Percentiles rank a stretch among this genome's conserved stretches.
phyloP scores from a whole-genome alignment of 2,797 vertebrate genomes.

The Helarctos malayanus region DNA sequence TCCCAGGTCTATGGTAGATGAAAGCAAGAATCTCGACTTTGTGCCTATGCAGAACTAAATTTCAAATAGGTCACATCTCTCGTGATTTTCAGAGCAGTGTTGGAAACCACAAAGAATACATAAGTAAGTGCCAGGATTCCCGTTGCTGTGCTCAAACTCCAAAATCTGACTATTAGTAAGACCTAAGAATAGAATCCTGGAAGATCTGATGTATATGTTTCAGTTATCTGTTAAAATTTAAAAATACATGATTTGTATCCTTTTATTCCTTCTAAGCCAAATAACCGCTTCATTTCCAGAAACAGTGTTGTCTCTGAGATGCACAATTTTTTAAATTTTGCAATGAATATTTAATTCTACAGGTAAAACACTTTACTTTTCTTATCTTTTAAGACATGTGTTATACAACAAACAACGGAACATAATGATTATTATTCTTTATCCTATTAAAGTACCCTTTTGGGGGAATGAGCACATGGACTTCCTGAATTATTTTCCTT shows the following conservation, averaged over 20 bases:
- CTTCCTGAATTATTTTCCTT: constrained; percentile 33
- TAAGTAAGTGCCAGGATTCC: not conserved
- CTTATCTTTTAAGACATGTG: not conserved
- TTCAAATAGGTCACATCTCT: not conserved
- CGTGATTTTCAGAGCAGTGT: not conserved
- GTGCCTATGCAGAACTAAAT: not conserved
- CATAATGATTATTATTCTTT: constrained; percentile 12
- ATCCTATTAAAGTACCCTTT: not conserved
- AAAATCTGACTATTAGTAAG: constrained; percentile 17
- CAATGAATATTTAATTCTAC: constrained; percentile 22
- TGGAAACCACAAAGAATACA: not conserved
- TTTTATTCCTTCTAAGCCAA: not conserved
- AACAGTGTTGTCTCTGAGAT: not conserved
- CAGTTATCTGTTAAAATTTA: not conserved
- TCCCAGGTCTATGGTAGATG: not conserved
- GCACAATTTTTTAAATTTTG: not conserved
- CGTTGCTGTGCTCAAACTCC: not conserved
- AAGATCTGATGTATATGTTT: not conserved
- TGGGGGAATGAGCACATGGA: not conserved
- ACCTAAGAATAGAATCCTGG: not conserved
- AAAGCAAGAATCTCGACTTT: not conserved
- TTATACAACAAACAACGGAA: not conserved
- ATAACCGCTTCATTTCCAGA: not conserved
- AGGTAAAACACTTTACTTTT: not conserved
- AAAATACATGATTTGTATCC: not conserved